These are phyloP conservation scores for Parapristionchus giblindavisi DNA, from an alignment of 2,888 invertebrate species.

Conservation along the genomic window DNA sequence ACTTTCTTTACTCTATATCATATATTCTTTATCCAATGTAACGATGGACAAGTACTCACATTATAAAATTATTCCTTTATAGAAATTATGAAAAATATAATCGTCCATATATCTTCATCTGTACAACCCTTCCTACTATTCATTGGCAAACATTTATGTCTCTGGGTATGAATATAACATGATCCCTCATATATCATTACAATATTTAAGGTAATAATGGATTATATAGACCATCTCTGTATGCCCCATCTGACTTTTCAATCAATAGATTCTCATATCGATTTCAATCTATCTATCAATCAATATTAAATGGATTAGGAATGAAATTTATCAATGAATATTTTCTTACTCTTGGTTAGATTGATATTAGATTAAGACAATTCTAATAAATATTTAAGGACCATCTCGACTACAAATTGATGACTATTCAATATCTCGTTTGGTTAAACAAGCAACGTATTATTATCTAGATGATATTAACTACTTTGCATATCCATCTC, in stretches of 20 bases:
- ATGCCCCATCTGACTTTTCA: constrained; percentile 14
- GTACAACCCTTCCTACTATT: constrained; percentile 20
- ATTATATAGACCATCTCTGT: neutral
- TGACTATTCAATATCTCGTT: constrained; percentile 27
- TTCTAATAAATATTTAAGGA: neutral
- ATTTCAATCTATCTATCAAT: neutral
- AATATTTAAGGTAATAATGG: constrained; percentile 5
- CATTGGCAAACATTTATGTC: constrained; percentile 18
- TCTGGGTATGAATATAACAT: neutral
- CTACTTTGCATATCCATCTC: constrained; percentile 40
- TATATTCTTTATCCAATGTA: neutral
- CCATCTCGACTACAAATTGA: constrained; percentile 30
- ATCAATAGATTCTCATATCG: constrained; percentile 8
- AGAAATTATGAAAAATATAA: neutral
- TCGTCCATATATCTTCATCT: constrained; percentile 25
- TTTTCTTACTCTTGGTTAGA: constrained; percentile 9
- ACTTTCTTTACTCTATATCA: no score
- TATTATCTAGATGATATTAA: constrained; percentile 42
- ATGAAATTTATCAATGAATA: constrained; percentile 25
- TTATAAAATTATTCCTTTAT: neutral
- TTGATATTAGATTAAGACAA: neutral
- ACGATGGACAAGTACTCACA: neutral
- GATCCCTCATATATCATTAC: neutral
- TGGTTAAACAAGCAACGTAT: constrained; percentile 38
- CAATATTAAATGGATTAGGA: constrained; percentile 23